Evolutionary conservation across 2,113 vertebrate species (phyloP).

Genomic region (Muntiacus muntjak): DNA sequence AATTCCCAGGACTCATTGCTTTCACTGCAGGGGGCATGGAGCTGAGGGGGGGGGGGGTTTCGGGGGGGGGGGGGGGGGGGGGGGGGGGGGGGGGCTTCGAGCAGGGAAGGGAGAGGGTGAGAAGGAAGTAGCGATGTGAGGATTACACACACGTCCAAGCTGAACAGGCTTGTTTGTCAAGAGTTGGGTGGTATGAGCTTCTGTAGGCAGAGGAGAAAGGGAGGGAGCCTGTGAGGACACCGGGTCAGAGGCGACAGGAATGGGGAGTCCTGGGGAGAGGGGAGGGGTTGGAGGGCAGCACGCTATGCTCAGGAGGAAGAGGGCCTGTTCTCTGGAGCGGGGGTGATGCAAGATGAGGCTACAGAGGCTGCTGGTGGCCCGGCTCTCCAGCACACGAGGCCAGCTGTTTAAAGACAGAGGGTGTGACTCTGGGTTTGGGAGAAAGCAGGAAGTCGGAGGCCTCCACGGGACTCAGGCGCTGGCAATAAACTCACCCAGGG

Average conservation of each 20-base stretch:
- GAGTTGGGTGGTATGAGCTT: neutral
- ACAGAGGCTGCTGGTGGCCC: neutral
- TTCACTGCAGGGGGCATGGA: neutral
- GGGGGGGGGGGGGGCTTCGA: neutral
- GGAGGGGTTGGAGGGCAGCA: neutral
- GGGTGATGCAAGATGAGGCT: fast-evolving
- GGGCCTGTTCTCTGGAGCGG: neutral
- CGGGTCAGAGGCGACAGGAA: neutral
- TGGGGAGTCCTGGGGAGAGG: neutral
- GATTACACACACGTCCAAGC: neutral
- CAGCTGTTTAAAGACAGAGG: neutral
- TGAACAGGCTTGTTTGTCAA: neutral
- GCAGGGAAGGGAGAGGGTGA: neutral
- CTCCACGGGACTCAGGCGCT: neutral
- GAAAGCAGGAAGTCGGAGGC: neutral
- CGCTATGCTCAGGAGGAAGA: neutral
- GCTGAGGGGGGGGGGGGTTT: neutral
- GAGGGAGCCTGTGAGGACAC: neutral
- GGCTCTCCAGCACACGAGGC: neutral
- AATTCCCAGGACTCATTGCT: neutral
- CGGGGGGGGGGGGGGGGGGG: too few species aligned
- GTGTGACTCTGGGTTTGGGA: neutral
- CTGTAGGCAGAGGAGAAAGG: neutral
- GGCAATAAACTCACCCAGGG: neutral
- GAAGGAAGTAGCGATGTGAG: neutral